phyloP scores from a whole-genome alignment of 2,888 invertebrate species.

The Sepiola atlantica region DNA sequence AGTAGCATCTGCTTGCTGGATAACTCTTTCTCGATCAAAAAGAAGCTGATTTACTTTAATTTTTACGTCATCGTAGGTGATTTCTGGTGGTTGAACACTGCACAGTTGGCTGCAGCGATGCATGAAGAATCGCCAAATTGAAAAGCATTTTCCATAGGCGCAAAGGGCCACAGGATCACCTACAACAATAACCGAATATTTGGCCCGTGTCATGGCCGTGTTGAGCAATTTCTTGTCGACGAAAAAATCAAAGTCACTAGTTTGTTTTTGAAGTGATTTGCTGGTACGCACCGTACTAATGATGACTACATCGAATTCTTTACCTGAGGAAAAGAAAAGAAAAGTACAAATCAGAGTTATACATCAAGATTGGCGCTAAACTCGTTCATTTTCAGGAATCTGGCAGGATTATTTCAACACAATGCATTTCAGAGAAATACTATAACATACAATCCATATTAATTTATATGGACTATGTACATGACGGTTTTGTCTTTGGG shows the following conservation, averaged over 20 bases:
- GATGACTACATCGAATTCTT: conserved; percentile 71
- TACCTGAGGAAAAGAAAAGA: conserved; percentile 60
- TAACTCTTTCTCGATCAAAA: conserved; percentile 45
- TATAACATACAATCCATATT: too few species aligned
- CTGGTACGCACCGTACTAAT: conserved; percentile 70
- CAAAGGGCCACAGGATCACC: conserved; percentile 71
- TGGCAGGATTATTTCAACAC: too few species aligned
- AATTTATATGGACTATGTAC: too few species aligned
- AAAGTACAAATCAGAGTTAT: not conserved
- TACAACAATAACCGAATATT: conserved; percentile 69
- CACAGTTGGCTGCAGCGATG: conserved; percentile 70
- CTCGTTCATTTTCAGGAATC: too few species aligned
- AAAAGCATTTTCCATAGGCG: conserved; percentile 68
- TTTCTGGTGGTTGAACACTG: conserved; percentile 62
- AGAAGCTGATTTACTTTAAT: conserved; percentile 58
- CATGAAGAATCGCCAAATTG: conserved; percentile 66
- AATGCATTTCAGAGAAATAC: too few species aligned
- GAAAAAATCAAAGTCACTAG: conserved; percentile 68
- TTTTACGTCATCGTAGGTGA: conserved; percentile 63
- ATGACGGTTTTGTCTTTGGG: too few species aligned
- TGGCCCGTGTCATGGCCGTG: conserved; percentile 72
- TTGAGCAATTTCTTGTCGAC: conserved; percentile 71
- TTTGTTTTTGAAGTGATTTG: conserved; percentile 61
- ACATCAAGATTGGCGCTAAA: not conserved
- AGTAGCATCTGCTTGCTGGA: not conserved